Percentiles rank a stretch among this genome's conserved stretches.
Evolutionary conservation across 2,797 vertebrate genomes (phyloP).

Genomic region (Lindbergichthys nudifrons): DNA sequence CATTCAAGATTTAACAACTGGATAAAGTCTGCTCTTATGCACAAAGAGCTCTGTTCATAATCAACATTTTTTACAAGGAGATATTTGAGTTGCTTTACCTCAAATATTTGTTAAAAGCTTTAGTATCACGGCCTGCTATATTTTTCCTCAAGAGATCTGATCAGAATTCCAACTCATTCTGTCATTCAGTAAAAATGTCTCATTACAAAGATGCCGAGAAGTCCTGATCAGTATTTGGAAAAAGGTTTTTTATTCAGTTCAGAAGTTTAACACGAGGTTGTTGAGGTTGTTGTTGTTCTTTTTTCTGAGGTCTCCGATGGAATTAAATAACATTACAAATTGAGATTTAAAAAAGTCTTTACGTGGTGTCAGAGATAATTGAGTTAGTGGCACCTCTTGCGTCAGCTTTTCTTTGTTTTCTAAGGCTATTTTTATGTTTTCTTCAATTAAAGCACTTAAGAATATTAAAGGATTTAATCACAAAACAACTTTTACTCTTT

Average conservation of each 20-base stretch:
- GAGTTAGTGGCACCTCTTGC: constrained; percentile 49
- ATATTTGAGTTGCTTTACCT: constrained; percentile 49
- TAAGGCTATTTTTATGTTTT: constrained; percentile 79
- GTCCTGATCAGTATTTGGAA: constrained; percentile 30
- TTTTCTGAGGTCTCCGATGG: constrained; percentile 23
- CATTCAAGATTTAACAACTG: constrained; percentile 2
- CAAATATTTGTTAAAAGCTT: constrained; percentile 42
- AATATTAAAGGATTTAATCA: constrained; percentile 81
- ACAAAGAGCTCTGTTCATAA: constrained; percentile 28
- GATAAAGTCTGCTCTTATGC: constrained; percentile 17
- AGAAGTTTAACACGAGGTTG: constrained; percentile 26
- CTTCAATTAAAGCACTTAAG: constrained; percentile 71
- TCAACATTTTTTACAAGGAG: constrained; percentile 22
- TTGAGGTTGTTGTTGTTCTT: too few species aligned
- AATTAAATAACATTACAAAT: constrained; percentile 32
- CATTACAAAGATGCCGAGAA: constrained; percentile 30
- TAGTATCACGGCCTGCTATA: constrained; percentile 20
- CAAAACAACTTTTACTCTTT: constrained; percentile 60
- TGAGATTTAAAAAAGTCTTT: constrained; percentile 26
- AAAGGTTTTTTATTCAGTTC: constrained; percentile 46
- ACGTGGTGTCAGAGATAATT: constrained; percentile 22
- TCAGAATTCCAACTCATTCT: constrained; percentile 22
- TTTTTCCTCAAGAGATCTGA: not conserved
- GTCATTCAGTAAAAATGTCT: constrained; percentile 13
- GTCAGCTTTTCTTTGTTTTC: constrained; percentile 70